Conservation (phyloP, 1,140 invertebrate species). For the Lepidurus couesii region DNA sequence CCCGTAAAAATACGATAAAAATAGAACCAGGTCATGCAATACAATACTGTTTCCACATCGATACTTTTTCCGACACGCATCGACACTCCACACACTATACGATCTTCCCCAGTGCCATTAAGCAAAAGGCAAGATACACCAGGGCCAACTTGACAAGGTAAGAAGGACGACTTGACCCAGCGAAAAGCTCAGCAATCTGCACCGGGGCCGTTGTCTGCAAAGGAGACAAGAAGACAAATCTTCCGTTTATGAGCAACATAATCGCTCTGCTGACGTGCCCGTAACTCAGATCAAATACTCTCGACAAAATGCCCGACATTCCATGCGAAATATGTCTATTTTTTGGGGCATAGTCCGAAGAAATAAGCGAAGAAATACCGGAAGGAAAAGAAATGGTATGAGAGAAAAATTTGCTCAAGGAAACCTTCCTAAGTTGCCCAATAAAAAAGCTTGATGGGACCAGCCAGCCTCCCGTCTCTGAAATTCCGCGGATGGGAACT, state of each 20-base stretch:
- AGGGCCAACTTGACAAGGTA: constrained; percentile 6
- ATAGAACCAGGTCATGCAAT: too few relatives aligned
- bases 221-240: neutral
- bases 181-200: constrained; percentile 17
- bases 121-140: neutral
- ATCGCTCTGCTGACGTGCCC: constrained; percentile 6
- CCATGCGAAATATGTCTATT: neutral
- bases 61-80: too few relatives aligned
- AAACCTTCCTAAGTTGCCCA: neutral
- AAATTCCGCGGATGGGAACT: constrained; percentile 9
- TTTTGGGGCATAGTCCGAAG: neutral
- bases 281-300: constrained; percentile 10
- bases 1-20: too few relatives aligned
- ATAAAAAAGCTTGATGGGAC: constrained; percentile 12
- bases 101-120: neutral
- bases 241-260: constrained; percentile 19
- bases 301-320: neutral
- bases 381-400: neutral
- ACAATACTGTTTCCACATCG: too few relatives aligned
- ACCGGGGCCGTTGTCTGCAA: neutral
- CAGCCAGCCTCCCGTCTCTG: neutral
- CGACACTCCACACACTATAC: constrained; percentile 1
- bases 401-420: neutral
- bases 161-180: constrained; percentile 13
- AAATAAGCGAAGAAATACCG: neutral